These are phyloP conservation scores for Clupea harengus DNA, from an alignment of 2,113 vertebrate species.

Conservation along the genomic window DNA sequence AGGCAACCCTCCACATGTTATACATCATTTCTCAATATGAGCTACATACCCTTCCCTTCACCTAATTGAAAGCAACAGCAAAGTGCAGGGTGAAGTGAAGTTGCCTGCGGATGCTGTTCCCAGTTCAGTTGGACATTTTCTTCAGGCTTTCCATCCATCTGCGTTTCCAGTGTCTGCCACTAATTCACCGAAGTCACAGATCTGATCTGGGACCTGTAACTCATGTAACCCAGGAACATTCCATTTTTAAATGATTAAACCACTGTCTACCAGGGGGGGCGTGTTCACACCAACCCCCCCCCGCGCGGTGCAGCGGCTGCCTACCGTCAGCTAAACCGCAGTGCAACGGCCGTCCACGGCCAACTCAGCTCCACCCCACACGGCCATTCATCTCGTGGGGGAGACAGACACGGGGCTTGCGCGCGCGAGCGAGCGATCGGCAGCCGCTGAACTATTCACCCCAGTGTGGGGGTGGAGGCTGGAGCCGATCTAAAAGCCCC, in stretches of 20 bases:
- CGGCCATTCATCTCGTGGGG: background rate
- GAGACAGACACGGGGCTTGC: background rate
- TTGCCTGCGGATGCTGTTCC: background rate
- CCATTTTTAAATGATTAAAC: background rate
- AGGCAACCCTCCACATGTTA: background rate
- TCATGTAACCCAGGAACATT: background rate
- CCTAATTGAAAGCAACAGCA: background rate
- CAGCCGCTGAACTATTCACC: slow-evolving; percentile 24
- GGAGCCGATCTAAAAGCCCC: background rate
- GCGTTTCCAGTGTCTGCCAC: background rate
- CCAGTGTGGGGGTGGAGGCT: slow-evolving; percentile 14
- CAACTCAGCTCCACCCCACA: background rate
- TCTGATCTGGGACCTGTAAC: background rate
- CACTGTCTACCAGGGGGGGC: background rate
- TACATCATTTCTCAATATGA: background rate
- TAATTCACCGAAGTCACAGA: background rate
- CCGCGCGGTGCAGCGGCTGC: background rate
- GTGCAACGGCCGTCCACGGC: no score
- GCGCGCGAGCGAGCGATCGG: background rate
- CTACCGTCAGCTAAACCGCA: no score
- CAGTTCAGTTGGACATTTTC: background rate
- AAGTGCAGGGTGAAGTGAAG: background rate
- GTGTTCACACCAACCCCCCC: background rate
- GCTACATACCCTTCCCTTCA: background rate
- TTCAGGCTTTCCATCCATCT: background rate